Evolutionary conservation across 2,113 vertebrate genomes (phyloP), one percentile per base, ranked within the genome.

Genomic region (Leiothrix lutea): DNA sequence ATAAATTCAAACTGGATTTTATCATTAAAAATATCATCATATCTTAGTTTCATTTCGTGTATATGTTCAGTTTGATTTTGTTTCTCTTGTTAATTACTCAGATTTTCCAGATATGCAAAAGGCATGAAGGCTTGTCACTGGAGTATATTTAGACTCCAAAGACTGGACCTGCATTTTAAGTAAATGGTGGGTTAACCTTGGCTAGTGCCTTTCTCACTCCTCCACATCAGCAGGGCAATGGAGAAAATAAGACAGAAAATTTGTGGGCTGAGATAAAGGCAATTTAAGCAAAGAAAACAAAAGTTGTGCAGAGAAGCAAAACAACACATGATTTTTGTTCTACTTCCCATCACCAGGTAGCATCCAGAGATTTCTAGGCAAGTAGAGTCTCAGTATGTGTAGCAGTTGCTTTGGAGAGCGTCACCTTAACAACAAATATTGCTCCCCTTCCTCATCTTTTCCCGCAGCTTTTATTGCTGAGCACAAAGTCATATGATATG

Each of bases 361-460:
- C 0, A 0, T 60, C n/a, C 47, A 35, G 14, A n/a, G 25, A 31
- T 40, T 75, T 60, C 29, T 51, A 19, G 20, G 29, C 8, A 74
- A 67, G 38, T 21, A 38, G 13, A 51, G 1, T n/a, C 24, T 75
- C 9, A 31, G 25, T 69, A 47, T 0, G 0, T 6, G 9, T 12
- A 31, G 20, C 24, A 25, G 12, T 38, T 61, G 12, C 33, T 61
- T 38, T 53, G 23, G 33, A 78, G 45, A 36, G 2, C 0, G 0
- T 44, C 26, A 19, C 14, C 26, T 51, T 33, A 45, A 36, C 14
- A 78, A 33, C 12, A n/a, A 60, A 38, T 45, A 38, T 22, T 0
- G 0, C 8, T 45, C 6, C 19, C 9, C 12, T 45, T 38, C 38
- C 19, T 53, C 1, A 1, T 60, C 26, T 33, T 78, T 77, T 22